Evolutionary conservation across 2,797 vertebrate species (phyloP).

Genomic region (Hydrocynus forskahlii): DNA sequence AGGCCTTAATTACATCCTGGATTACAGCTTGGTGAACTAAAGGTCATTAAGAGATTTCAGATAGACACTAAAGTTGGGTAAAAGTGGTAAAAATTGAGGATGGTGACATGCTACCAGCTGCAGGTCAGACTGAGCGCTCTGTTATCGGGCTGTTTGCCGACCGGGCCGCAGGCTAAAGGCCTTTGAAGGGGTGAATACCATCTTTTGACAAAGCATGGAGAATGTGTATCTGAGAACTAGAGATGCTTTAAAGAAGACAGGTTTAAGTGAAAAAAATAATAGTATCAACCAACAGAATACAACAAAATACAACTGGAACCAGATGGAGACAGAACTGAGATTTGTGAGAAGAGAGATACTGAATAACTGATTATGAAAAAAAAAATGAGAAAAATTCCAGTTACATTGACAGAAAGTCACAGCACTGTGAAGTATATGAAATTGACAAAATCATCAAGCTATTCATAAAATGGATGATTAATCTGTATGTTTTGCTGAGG

Average conservation of each 20-base stretch:
- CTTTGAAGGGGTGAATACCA: conserved; percentile 99
- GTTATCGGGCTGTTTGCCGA: conserved; percentile 99
- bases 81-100: conserved; percentile 29
- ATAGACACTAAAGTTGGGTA: neutral
- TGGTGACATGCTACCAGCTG: conserved; percentile 78
- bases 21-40: neutral
- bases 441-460: neutral
- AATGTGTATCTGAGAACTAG: conserved; percentile 79
- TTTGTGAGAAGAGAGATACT: conserved; percentile 54
- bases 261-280: conserved; percentile 39
- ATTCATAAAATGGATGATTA: neutral
- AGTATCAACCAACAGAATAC: conserved; percentile 44
- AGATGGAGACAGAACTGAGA: conserved; percentile 56
- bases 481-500: neutral
- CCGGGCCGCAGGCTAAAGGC: conserved; percentile 99
- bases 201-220: conserved; percentile 98
- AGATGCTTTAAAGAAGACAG: conserved; percentile 51
- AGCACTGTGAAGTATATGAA: conserved; percentile 60
- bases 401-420: conserved; percentile 73
- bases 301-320: conserved; percentile 50
- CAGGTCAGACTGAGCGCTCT: conserved; percentile 88
- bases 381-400: conserved; percentile 48
- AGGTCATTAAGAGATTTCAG: neutral
- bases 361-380: conserved; percentile 52
- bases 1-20: neutral